Evolutionary conservation across 2,113 vertebrate species (phyloP), one percentile per base, ranked within the genome.

Genomic region (Vireo altiloquus): DNA sequence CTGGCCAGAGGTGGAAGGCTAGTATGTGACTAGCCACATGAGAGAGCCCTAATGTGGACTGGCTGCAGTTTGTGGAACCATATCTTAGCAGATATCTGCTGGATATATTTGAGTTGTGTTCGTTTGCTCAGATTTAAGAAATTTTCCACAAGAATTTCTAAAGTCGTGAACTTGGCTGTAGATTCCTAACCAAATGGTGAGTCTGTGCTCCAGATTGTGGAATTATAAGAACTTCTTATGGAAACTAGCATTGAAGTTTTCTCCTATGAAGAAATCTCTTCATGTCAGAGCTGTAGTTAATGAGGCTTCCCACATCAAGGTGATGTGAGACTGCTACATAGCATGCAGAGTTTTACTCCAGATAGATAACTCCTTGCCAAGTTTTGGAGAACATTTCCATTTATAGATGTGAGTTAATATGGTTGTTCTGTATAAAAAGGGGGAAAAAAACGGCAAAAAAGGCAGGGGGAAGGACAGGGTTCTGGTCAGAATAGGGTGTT

Each of bases 151-250:
- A 64, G 77, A 64, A 82, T 66, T 81, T 87, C 9, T 33, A 0
- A 84, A 94, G 83, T 74, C 28, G 31, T 89, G 87, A 91, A 81
- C 81, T 91, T 91, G 56, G 49, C 72, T 86, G 18, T 33, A 53
- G 69, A 44, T 75, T 79, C 37, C 30, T 50, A 82, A 40, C 37
- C 33, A 91, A 92, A 75, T 90, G 46, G 27, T 1, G 2, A 66
- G 17, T 52, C 92, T 95, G 86, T 88, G 49, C 39, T 91, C 91
- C 82, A 93, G 83, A 89, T 21, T 87, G 72, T 61, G 69, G 35
- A 54, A 87, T 63, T 90, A 19, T 5, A 49, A 87, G 47, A 71
- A 66, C 19, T 57, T 83, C 19, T 71, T 2, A 11, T 10, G 56
- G 46, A 66, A 92, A 65, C 0, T 0, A 35, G 16, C 1, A 2